Percentiles rank a stretch among this genome's conserved stretches.
Evolutionary conservation across 2,888 invertebrate species (phyloP).

Genomic region (Drosophila greeni): DNA sequence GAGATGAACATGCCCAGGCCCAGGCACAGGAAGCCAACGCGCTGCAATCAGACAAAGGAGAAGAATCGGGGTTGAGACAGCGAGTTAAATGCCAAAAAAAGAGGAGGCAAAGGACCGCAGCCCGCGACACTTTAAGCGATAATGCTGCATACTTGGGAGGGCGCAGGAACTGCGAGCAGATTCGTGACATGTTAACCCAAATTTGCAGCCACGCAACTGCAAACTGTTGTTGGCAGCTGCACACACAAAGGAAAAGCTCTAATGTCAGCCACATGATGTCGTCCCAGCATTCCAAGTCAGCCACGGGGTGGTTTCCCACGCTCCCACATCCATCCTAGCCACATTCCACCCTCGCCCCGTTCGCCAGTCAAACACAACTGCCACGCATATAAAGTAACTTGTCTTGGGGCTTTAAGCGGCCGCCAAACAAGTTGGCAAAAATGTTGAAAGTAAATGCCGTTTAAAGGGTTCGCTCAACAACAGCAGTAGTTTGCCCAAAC

Average conservation of each 20-base stretch:
- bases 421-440: slow-evolving; percentile 43
- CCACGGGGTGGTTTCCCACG: slow-evolving; percentile 12
- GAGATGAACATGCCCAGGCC: slow-evolving; percentile 86
- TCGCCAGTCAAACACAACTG: slow-evolving; percentile 23
- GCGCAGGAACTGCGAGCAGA: slow-evolving; percentile 45
- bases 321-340: background rate
- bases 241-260: slow-evolving; percentile 62
- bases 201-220: slow-evolving; percentile 61
- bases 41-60: slow-evolving; percentile 76
- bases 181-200: slow-evolving; percentile 75
- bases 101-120: slow-evolving; percentile 40
- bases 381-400: slow-evolving; percentile 33
- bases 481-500: slow-evolving; percentile 45
- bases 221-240: slow-evolving; percentile 68
- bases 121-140: slow-evolving; percentile 64
- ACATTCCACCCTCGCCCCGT: slow-evolving; percentile 4
- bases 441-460: slow-evolving; percentile 35
- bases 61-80: slow-evolving; percentile 4
- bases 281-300: slow-evolving; percentile 36
- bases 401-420: slow-evolving; percentile 19
- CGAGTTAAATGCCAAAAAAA: slow-evolving; percentile 46
- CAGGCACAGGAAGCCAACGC: slow-evolving; percentile 85
- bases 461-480: slow-evolving; percentile 48
- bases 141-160: slow-evolving; percentile 60
- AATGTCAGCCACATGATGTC: slow-evolving; percentile 67